Base-by-base conservation (phyloP, 2,888 invertebrate genomes). In the Pseudococcus jackbeardsleyi region DNA sequence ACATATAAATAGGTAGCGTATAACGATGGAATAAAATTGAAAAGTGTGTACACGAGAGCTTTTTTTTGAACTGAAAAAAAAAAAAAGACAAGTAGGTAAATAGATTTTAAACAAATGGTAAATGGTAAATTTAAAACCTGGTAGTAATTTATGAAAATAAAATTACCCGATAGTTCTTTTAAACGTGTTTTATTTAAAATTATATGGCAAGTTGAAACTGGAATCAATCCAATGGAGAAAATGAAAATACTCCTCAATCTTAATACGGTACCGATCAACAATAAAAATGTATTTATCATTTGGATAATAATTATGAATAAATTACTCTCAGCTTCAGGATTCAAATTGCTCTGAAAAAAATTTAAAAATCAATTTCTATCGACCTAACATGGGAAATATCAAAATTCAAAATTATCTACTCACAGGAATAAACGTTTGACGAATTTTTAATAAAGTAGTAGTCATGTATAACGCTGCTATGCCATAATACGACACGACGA, bases 241-340 rank as follows among this genome's bases (percentile, higher is more conserved):
- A 82, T 46, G 19, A 82, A 86, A 33, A 86, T 64, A 86, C 86
- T 86, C 11, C 86, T 50, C 22, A 86, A 17, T 8, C 22, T 50
- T 4, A 86, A n/a, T 19, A 86, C 1, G 2, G 64, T 64, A 17
- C 86, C 59, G 22, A 86, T 59, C 15, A 64, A 39, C 26, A 86
- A 33, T 22, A 86, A 42, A 26, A 86, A 64, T 2, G 86, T 86
- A 42, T 54, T 68, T 5, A 86, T 68, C 86, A 64, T 86, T 8
- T 86, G 86, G 15, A 64, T 68, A 54, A 86, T 86, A n/a, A 86
- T 68, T 42, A 86, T 86, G 11, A 86, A 86, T 8, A 86, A 42
- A 42, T 86, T 64, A 17, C 54, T 39, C 17, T 86, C 86, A 68
- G 50, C 42, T 86, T 86, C 86, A 12, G 39, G 68, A 26, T 64